Evolutionary conservation across 2,888 invertebrate species (phyloP).

Genomic region (Sclerodermus sp.): DNA sequence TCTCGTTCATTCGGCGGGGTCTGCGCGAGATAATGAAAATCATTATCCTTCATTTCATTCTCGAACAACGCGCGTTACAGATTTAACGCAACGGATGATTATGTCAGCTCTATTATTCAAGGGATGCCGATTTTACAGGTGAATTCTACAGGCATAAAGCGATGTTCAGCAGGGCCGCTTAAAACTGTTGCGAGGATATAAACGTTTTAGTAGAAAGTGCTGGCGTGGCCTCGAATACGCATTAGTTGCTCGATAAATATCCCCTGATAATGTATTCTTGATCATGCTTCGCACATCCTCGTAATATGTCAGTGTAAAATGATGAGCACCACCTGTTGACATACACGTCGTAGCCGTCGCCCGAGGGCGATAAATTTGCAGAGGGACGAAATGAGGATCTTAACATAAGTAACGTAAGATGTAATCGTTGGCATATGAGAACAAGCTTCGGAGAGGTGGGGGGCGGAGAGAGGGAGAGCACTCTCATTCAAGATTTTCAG

Average conservation of each 20-base stretch:
- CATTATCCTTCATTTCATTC: slow-evolving; percentile 15
- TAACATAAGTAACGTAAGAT: slow-evolving; percentile 17
- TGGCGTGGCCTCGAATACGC: too few species aligned
- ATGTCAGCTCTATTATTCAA: too few species aligned
- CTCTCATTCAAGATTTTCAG: slow-evolving; percentile 9
- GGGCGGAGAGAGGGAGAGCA: background rate
- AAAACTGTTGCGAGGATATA: too few species aligned
- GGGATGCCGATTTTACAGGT: too few species aligned
- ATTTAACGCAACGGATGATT: too few species aligned
- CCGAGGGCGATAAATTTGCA: slow-evolving; percentile 23
- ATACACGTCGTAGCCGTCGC: slow-evolving; percentile 16
- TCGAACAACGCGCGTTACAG: too few species aligned
- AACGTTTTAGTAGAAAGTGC: too few species aligned
- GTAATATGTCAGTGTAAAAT: slow-evolving; percentile 28
- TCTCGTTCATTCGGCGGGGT: too few species aligned
- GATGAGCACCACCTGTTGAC: slow-evolving; percentile 35
- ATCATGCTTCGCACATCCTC: slow-evolving; percentile 20
- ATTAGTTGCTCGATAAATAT: too few species aligned
- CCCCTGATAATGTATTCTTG: slow-evolving; percentile 21
- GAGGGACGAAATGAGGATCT: slow-evolving; percentile 20
- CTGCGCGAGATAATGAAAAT: slow-evolving; percentile 22
- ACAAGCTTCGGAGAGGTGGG: background rate
- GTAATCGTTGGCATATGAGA: slow-evolving; percentile 12
- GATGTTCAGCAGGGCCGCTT: too few species aligned
- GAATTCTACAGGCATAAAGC: too few species aligned